Percentiles rank a stretch among this genome's conserved stretches.
Conservation (phyloP, 2,797 vertebrate genomes). For the Orientallactaga sibirica region DNA sequence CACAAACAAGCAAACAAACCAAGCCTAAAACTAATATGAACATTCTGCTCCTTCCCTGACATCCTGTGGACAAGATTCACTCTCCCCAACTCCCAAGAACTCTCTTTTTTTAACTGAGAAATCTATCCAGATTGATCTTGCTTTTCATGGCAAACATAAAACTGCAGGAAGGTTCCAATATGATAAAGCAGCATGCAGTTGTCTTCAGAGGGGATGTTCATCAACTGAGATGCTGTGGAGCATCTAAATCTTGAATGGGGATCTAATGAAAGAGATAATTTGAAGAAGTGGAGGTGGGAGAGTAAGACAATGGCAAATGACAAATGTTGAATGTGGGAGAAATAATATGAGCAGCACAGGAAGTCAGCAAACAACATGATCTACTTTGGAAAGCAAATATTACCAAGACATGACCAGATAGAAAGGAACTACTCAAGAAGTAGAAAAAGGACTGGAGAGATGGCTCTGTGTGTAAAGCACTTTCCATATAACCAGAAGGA, state of each 20-base stretch:
- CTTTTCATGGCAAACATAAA: too few species aligned
- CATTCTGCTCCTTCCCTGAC: background rate
- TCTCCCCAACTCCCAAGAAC: too few species aligned
- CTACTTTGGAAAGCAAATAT: background rate
- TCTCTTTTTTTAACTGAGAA: too few species aligned
- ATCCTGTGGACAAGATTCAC: too few species aligned
- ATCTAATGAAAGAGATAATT: slow-evolving; percentile 1
- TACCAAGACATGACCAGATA: background rate
- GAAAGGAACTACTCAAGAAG: background rate
- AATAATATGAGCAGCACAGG: background rate
- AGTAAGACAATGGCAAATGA: background rate
- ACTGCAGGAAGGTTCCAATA: too few species aligned
- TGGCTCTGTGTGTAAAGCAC: too few species aligned
- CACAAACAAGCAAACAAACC: background rate
- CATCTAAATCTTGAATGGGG: too few species aligned
- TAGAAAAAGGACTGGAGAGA: background rate
- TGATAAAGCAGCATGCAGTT: too few species aligned
- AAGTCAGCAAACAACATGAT: background rate
- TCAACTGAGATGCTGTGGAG: too few species aligned
- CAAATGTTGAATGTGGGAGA: background rate
- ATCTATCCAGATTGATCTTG: too few species aligned
- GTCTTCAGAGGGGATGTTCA: too few species aligned
- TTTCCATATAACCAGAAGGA: too few species aligned
- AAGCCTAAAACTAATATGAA: slow-evolving; percentile 6
- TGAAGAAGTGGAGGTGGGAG: background rate